Evolutionary conservation across 2,797 vertebrate species (phyloP).

Genomic region (Bufotes viridis): DNA sequence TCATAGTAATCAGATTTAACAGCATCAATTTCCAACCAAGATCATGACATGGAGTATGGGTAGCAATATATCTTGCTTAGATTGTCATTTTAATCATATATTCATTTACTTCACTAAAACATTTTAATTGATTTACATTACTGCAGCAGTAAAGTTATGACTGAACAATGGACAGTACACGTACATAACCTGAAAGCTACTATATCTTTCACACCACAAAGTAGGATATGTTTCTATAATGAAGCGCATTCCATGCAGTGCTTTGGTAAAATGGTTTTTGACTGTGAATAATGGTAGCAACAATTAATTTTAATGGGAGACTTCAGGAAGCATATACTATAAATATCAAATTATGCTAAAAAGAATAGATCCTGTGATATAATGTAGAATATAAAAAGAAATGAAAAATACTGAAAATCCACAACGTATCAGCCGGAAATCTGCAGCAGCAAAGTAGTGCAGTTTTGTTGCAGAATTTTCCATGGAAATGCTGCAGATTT

Average conservation of each 20-base stretch:
- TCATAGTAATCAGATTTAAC: conserved; percentile 52
- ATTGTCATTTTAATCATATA: conserved; percentile 51
- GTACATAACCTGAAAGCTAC: conserved; percentile 35
- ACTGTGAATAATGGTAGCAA: conserved; percentile 38
- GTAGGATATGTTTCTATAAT: background rate
- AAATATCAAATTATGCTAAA: background rate
- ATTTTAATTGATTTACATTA: conserved; percentile 52
- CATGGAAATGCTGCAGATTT: no score
- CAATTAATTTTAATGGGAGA: conserved; percentile 33
- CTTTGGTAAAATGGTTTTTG: conserved; percentile 11
- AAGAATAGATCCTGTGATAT: background rate
- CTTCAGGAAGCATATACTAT: conserved; percentile 8
- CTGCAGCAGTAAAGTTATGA: conserved; percentile 44
- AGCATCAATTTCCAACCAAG: conserved; percentile 45
- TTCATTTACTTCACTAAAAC: conserved; percentile 51
- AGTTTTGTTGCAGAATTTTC: no score
- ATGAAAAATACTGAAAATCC: background rate
- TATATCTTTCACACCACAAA: conserved; percentile 5
- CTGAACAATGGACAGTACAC: conserved; percentile 7
- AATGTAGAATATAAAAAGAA: no score
- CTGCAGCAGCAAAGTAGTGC: no score
- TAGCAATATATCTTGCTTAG: conserved; percentile 45
- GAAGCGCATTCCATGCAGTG: background rate
- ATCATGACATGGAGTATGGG: conserved; percentile 26
- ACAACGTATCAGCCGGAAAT: no score